Conservation (phyloP, 2,797 vertebrate species). For the Iguana delicatissima region DNA sequence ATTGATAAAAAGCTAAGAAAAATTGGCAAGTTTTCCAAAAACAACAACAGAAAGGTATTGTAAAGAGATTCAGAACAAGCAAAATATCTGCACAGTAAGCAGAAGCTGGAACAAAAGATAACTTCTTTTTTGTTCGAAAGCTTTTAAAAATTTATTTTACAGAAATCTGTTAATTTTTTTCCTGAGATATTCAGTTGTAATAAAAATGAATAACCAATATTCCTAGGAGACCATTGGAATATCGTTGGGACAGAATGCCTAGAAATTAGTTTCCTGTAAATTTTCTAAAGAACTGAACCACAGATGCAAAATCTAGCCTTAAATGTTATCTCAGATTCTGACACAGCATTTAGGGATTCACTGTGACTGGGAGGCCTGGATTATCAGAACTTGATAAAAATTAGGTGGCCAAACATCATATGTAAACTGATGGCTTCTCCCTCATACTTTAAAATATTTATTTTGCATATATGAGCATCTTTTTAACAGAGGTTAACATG, state of each 20-base stretch:
- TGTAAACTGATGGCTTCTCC: slow-evolving; percentile 55
- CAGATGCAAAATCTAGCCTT: background rate
- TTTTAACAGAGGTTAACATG: slow-evolving; percentile 56
- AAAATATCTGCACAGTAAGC: too few species aligned
- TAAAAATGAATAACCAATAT: too few species aligned
- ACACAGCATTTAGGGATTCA: slow-evolving; percentile 68
- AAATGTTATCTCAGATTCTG: background rate
- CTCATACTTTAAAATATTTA: slow-evolving; percentile 62
- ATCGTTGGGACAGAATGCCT: background rate
- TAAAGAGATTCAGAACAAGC: background rate
- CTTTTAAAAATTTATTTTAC: too few species aligned
- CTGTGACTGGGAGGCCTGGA: slow-evolving; percentile 67
- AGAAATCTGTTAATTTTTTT: too few species aligned
- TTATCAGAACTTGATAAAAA: slow-evolving; percentile 42
- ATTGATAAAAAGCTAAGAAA: background rate
- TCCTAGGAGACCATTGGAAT: too few species aligned
- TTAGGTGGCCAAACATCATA: slow-evolving; percentile 64
- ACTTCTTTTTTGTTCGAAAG: too few species aligned
- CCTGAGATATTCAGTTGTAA: too few species aligned
- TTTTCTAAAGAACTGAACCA: slow-evolving; percentile 49
- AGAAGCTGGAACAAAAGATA: too few species aligned
- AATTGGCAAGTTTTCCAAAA: background rate
- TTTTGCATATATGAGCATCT: slow-evolving; percentile 59
- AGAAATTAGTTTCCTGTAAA: slow-evolving; percentile 21
- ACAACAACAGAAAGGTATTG: background rate